A percentile compares a stretch with the other conserved stretches of the same genome.
These are phyloP conservation scores for Etia nguti DNA, from an alignment of 2,113 vertebrate genomes.

Conservation along the genomic window DNA sequence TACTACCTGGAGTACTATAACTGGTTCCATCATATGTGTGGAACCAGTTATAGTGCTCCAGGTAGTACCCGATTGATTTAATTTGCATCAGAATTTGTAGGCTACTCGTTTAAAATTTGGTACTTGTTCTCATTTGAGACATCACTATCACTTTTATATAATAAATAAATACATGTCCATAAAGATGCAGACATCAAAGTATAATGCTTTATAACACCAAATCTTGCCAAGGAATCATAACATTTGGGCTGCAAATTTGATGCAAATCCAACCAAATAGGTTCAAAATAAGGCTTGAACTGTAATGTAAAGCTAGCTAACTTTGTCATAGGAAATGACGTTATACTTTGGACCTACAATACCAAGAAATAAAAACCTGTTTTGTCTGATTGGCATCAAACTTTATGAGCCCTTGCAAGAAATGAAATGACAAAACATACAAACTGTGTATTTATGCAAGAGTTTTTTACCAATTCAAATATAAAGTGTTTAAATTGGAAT, in stretches of 20 bases:
- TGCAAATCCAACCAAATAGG: not conserved
- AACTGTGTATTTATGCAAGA: not conserved
- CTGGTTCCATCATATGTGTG: too few species aligned
- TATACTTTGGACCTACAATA: not conserved
- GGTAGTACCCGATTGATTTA: not conserved
- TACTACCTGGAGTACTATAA: too few species aligned
- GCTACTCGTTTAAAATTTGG: not conserved
- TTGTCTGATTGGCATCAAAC: not conserved
- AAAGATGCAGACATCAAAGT: not conserved
- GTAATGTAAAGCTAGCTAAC: not conserved
- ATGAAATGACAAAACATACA: not conserved
- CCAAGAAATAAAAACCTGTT: rapidly evolving
- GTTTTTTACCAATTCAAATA: not conserved
- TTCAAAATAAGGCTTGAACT: not conserved
- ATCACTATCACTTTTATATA: not conserved
- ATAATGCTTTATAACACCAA: not conserved
- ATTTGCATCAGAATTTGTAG: not conserved
- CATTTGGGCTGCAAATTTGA: rapidly evolving
- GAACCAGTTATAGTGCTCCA: not conserved
- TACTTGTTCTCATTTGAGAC: not conserved
- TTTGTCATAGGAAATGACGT: not conserved
- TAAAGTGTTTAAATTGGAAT: not conserved
- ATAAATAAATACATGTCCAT: not conserved
- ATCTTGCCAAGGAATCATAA: not conserved
- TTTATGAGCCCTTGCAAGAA: not conserved